Evolutionary conservation across 64 coral and sea anemone species (phyloP).

Genomic region (Actinia tenebrosa): DNA sequence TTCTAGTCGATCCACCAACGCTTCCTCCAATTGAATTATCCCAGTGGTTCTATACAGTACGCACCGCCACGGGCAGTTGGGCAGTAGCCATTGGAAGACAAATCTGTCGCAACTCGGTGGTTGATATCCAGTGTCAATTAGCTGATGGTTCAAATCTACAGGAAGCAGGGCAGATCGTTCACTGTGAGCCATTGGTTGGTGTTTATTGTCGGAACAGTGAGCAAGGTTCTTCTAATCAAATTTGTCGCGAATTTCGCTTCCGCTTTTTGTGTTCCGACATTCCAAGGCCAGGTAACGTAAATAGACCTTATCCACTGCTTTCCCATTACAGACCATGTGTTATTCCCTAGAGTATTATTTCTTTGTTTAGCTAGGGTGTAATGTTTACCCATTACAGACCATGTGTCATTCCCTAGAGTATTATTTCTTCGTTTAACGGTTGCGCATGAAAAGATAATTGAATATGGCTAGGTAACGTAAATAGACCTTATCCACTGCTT

Average conservation of each 20-base stretch:
- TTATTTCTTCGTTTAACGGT: too few relatives aligned
- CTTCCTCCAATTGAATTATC: conserved; percentile 30
- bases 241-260: conserved; percentile 74
- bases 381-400: too few relatives aligned
- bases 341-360: too few relatives aligned
- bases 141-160: conserved; percentile 48
- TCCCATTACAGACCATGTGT: too few relatives aligned
- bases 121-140: conserved; percentile 74
- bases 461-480: conserved; percentile 25
- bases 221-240: conserved; percentile 12
- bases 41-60: conserved; percentile 69
- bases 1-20: neutral
- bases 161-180: conserved; percentile 56
- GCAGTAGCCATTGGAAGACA: conserved; percentile 44
- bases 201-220: conserved; percentile 82
- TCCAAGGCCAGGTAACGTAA: conserved; percentile 35
- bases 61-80: conserved; percentile 70
- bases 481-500: too few relatives aligned
- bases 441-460: too few relatives aligned
- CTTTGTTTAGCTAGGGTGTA: too few relatives aligned
- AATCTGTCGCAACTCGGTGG: conserved; percentile 52
- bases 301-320: too few relatives aligned
- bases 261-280: conserved; percentile 70
- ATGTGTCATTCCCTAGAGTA: too few relatives aligned
- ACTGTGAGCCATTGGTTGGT: conserved; percentile 63